Percentiles rank a stretch among this genome's conserved stretches.
Conservation (phyloP, 2,113 vertebrate genomes). For the Istiophorus platypterus region DNA sequence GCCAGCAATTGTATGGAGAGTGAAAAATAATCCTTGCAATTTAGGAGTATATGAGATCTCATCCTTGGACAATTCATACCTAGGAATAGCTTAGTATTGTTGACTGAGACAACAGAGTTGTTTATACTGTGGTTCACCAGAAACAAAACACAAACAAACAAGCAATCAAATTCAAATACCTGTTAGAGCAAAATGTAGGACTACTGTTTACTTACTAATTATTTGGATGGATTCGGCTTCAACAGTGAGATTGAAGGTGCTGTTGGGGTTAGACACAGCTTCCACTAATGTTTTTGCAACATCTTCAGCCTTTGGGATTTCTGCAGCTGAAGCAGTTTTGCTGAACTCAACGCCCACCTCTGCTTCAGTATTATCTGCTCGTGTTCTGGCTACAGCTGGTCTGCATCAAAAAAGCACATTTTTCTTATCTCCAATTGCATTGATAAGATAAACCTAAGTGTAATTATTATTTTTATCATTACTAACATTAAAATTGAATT, state of each 20-base stretch:
- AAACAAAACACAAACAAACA: neutral
- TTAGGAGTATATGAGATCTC: neutral
- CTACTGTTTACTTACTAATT: conserved; percentile 18
- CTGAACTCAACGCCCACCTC: conserved; percentile 40
- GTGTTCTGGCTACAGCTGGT: fast-evolving
- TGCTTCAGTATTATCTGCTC: neutral
- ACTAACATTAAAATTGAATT: no score
- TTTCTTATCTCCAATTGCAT: neutral
- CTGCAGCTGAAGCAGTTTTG: fast-evolving
- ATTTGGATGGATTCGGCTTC: neutral
- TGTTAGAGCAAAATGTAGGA: neutral
- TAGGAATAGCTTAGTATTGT: neutral
- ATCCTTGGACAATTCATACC: neutral
- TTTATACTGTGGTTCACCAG: neutral
- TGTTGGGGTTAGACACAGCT: conserved; percentile 12
- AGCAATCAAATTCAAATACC: neutral
- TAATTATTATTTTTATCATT: neutral
- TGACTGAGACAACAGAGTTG: neutral
- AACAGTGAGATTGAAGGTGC: conserved; percentile 9
- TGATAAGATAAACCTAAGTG: neutral
- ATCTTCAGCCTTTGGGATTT: neutral
- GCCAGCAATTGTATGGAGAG: neutral
- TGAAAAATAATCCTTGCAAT: neutral
- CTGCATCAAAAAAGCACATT: neutral
- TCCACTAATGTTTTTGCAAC: neutral